Conservation (phyloP, 2,113 vertebrate species). For the Silurus glanis region DNA sequence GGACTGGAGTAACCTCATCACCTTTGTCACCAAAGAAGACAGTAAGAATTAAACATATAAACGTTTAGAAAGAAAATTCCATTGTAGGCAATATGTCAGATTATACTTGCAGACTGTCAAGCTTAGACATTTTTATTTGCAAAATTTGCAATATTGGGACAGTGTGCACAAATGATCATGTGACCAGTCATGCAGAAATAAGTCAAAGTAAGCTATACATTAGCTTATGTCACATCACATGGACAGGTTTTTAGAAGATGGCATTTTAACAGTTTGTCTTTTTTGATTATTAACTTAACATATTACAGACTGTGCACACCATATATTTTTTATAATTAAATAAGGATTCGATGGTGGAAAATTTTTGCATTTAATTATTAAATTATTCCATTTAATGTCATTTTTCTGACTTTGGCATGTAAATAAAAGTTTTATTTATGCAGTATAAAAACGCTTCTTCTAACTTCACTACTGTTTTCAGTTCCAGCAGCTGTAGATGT, state of each 20-base stretch:
- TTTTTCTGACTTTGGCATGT: background rate
- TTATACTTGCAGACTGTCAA: background rate
- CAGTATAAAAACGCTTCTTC: background rate
- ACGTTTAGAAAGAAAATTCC: background rate
- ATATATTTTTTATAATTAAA: background rate
- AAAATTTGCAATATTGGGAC: background rate
- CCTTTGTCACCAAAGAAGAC: slow-evolving; percentile 59
- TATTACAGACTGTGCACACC: no score
- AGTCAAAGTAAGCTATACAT: background rate
- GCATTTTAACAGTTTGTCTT: background rate
- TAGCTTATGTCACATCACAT: background rate
- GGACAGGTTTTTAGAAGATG: background rate
- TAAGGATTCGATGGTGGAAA: background rate
- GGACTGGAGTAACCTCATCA: slow-evolving; percentile 52
- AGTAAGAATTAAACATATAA: slow-evolving; percentile 54
- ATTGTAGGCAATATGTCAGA: background rate
- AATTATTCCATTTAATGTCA: background rate
- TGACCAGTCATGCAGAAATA: background rate
- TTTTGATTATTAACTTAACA: no score
- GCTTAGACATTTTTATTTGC: background rate
- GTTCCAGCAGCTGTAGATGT: slow-evolving; percentile 68
- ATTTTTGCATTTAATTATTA: no score
- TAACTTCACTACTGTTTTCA: slow-evolving; percentile 32
- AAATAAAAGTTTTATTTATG: background rate
- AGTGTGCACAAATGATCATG: background rate